Base-by-base conservation (phyloP, 2,113 vertebrate species). In the Ptyas mucosa region DNA sequence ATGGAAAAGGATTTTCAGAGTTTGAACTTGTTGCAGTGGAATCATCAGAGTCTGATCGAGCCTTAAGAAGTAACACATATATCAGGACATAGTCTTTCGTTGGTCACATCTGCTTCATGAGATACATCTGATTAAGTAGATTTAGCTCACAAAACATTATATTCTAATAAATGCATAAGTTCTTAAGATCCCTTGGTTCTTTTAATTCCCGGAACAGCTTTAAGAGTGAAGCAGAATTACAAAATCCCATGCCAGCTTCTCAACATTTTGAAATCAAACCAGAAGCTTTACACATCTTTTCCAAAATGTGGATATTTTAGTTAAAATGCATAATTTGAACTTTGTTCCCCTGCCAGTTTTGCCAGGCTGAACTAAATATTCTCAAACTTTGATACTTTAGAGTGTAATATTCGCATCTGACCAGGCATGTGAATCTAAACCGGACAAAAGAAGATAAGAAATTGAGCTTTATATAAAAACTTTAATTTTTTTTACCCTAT, bases 351-450 rank as follows among this genome's bases (percentile, higher is more conserved):
- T 92, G 61, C 18, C 43, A 85, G 43, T 26, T 46, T 61, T 90
- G 54, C 89, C 88, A 90, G 75, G 8, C 43, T 58, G 52, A 93
- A 46, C 39, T 15, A 93, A 86, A 89, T 93, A 69, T 85, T 92
- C 53, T 93, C 88, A 89, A 39, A 49, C n/a, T 89, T 88, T 93
- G 88, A 52, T 81, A 90, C 85, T 93, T 90, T 88, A 90, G 52
- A 92, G 20, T 26, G 26, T 58, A 89, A 92, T 89, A 89, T 85
- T 53, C 43, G 51, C 49, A 23, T 81, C 54, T 93, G 88, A 75
- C 54, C 85, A 89, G 49, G 43, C 43, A 58, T n/a, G 61, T 93
- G 92, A 93, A 86, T 90, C 88, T 55, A 90, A 93, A 61, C 10
- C 21, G 39, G n/a, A 58, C 46, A 49, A 43, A 90, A 85, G 26